Percentiles rank a stretch among this genome's conserved stretches.
Conservation (phyloP, 2,888 invertebrate genomes). For the Sicus ferrugineus region DNA sequence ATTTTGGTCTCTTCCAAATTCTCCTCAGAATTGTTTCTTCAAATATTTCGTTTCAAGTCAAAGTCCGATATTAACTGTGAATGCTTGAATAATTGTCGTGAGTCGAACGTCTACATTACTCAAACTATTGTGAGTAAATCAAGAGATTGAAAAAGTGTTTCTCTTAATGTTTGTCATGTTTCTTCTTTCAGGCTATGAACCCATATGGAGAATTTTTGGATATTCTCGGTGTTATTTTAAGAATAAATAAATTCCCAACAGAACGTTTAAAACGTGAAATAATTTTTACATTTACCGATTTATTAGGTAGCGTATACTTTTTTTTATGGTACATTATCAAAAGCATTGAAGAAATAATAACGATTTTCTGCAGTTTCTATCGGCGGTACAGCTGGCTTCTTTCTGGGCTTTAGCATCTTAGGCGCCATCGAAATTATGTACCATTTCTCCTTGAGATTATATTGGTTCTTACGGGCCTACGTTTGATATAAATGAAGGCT, state of each 20-base stretch:
- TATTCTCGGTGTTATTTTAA: slow-evolving; percentile 38
- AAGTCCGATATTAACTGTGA: slow-evolving; percentile 12
- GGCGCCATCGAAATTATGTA: slow-evolving; percentile 80
- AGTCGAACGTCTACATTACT: slow-evolving; percentile 22
- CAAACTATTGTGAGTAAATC: slow-evolving; percentile 1
- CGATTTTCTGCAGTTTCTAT: slow-evolving; percentile 78
- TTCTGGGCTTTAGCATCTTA: slow-evolving; percentile 79
- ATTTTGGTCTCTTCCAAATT: too few relatives aligned
- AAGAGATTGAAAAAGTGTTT: too few relatives aligned
- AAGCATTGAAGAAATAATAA: too few relatives aligned
- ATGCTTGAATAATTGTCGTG: slow-evolving; percentile 20
- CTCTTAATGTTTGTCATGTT: background rate
- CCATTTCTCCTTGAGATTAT: slow-evolving; percentile 72
- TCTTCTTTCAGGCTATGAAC: slow-evolving; percentile 31
- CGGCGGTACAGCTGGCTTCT: slow-evolving; percentile 81
- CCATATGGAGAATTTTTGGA: slow-evolving; percentile 40
- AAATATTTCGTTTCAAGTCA: slow-evolving; percentile 17
- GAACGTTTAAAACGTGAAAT: slow-evolving; percentile 57
- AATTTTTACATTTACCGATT: slow-evolving; percentile 61
- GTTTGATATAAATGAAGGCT: too few relatives aligned
- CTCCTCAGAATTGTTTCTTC: slow-evolving; percentile 2
- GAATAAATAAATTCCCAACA: slow-evolving; percentile 42
- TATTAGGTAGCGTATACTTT: too few relatives aligned
- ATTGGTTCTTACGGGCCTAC: slow-evolving; percentile 67
- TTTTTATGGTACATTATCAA: too few relatives aligned